Evolutionary conservation across 2,888 invertebrate species (phyloP).

Genomic region (Lochmaea crataegi): DNA sequence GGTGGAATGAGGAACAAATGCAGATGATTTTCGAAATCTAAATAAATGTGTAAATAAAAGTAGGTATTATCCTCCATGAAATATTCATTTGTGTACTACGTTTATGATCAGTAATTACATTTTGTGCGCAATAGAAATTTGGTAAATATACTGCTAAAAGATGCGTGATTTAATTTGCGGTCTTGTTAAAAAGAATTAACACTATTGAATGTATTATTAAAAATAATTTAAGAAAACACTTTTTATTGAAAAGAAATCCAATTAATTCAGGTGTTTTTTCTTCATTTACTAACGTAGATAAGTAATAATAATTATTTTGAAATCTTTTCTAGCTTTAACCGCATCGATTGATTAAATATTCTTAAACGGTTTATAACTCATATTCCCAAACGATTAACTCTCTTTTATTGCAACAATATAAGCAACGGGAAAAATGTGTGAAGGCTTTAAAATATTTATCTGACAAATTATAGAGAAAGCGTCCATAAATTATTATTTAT

Average conservation of each 20-base stretch:
- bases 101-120: too few species aligned
- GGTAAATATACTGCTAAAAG: too few species aligned
- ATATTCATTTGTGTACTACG: too few species aligned
- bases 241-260: not conserved
- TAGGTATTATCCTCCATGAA: too few species aligned
- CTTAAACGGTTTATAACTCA: not conserved
- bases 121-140: too few species aligned
- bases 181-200: not conserved
- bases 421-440: not conserved
- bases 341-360: constrained; percentile 3
- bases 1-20: too few species aligned
- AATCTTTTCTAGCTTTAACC: not conserved
- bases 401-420: constrained; percentile 4
- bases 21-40: too few species aligned
- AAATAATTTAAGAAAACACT: not conserved
- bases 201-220: not conserved
- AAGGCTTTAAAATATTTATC: constrained; percentile 2
- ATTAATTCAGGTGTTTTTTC: not conserved
- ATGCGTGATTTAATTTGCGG: not conserved
- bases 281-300: not conserved
- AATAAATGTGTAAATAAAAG: too few species aligned
- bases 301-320: not conserved
- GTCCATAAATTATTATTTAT: constrained; percentile 8
- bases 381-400: not conserved
- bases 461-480: constrained; percentile 19